Percentiles rank a stretch among this genome's conserved stretches.
Evolutionary conservation across 2,113 vertebrate species (phyloP).

Genomic region (Zosterops lateralis): DNA sequence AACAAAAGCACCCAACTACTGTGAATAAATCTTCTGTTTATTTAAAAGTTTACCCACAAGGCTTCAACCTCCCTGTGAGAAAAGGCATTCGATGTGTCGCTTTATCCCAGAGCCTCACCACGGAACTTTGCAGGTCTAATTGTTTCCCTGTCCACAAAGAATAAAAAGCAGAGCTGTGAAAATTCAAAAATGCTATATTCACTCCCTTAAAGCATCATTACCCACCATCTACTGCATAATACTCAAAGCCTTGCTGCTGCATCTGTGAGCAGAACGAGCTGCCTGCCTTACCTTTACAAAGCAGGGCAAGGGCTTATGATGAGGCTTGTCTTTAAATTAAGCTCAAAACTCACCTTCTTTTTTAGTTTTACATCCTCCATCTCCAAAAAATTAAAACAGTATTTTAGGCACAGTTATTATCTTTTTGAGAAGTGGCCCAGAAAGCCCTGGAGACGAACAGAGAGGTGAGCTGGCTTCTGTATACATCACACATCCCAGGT

Average conservation of each 20-base stretch:
- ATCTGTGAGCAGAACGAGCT: neutral
- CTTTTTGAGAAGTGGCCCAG: neutral
- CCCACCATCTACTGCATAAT: neutral
- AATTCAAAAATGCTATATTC: conserved; percentile 13
- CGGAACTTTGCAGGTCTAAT: conserved; percentile 23
- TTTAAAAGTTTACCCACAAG: conserved; percentile 35
- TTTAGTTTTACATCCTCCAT: neutral
- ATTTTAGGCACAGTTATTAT: neutral
- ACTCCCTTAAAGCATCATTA: conserved; percentile 39
- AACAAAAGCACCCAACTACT: conserved; percentile 28
- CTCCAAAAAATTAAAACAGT: neutral
- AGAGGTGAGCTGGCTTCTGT: neutral
- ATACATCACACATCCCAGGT: neutral
- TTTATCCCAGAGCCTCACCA: conserved; percentile 18
- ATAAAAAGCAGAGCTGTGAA: conserved; percentile 29
- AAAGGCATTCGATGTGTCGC: neutral
- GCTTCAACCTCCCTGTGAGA: neutral
- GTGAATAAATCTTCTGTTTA: conserved; percentile 64
- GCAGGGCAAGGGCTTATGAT: neutral
- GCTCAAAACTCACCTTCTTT: neutral
- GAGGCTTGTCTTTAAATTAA: conserved; percentile 16
- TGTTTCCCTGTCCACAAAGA: neutral
- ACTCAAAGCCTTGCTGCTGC: neutral
- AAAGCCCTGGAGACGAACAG: neutral
- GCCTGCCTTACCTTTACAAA: neutral